These are phyloP conservation scores for Nineta flava DNA, from an alignment of 2,888 invertebrate species.

Conservation along the genomic window DNA sequence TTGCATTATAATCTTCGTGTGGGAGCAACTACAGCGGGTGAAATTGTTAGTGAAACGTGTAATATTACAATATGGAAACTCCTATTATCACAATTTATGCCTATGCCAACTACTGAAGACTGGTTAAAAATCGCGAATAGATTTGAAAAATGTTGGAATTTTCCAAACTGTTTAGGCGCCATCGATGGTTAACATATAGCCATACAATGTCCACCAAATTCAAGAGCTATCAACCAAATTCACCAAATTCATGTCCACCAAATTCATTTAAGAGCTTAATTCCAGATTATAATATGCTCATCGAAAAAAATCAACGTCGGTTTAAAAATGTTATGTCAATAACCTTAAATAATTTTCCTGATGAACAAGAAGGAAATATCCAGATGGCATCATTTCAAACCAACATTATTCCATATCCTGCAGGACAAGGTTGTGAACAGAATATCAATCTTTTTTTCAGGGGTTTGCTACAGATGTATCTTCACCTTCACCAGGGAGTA, in stretches of 20 bases:
- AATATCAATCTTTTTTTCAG: too few relatives aligned
- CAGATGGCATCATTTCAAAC: too few relatives aligned
- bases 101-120: not conserved
- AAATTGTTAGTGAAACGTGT: not conserved
- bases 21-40: not conserved
- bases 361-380: not conserved
- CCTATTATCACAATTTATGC: too few relatives aligned
- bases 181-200: slow-evolving; percentile 7
- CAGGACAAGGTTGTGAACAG: too few relatives aligned
- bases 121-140: too few relatives aligned
- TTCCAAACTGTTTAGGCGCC: slow-evolving; percentile 7
- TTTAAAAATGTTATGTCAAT: not conserved
- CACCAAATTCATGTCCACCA: too few relatives aligned
- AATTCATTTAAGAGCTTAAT: not conserved
- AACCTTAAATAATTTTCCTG: not conserved
- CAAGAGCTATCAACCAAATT: too few relatives aligned
- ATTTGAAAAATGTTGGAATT: slow-evolving; percentile 5
- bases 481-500: too few relatives aligned
- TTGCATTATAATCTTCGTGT: not conserved
- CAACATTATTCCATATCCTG: too few relatives aligned
- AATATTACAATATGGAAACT: too few relatives aligned
- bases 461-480: too few relatives aligned
- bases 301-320: not conserved
- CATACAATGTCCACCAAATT: slow-evolving; percentile 8
- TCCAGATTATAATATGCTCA: not conserved